Percentiles rank a stretch among this genome's conserved stretches.
Evolutionary conservation across 2,113 vertebrate species (phyloP).

Genomic region (Neotragus pygmaeus): DNA sequence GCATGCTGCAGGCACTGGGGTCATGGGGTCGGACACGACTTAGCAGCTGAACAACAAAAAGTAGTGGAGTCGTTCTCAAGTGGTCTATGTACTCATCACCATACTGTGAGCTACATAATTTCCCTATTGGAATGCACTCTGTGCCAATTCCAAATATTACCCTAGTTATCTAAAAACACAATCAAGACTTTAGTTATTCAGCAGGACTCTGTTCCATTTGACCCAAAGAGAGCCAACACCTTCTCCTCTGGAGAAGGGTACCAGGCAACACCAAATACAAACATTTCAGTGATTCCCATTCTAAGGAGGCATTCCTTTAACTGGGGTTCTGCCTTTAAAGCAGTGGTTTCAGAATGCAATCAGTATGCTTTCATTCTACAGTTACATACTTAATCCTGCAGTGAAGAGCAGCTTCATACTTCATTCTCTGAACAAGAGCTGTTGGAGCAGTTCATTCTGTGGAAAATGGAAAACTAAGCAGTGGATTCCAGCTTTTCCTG

Average conservation of each 20-base stretch:
- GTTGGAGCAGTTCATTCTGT: not conserved
- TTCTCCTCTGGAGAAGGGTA: too few relatives aligned
- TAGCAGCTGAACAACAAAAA: not conserved
- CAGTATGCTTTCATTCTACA: not conserved
- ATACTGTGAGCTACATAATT: too few relatives aligned
- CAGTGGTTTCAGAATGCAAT: not conserved
- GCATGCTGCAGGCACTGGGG: not conserved
- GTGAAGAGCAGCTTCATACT: not conserved
- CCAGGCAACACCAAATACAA: not conserved
- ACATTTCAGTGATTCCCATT: not conserved
- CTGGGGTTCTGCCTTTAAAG: not conserved
- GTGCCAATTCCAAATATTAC: not conserved
- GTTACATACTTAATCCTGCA: not conserved
- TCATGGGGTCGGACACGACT: not conserved
- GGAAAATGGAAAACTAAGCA: not conserved
- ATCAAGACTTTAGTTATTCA: not conserved
- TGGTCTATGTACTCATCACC: not conserved
- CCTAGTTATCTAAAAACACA: not conserved
- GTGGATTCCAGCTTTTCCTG: not conserved
- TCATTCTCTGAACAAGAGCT: not conserved
- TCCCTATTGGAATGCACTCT: rapidly evolving
- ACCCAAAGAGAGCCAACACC: too few relatives aligned
- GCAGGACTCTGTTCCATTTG: not conserved
- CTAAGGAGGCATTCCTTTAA: not conserved
- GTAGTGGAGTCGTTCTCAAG: not conserved